phyloP scores from a whole-genome alignment of 2,888 invertebrate species.

The Eustalomyia histrio region DNA sequence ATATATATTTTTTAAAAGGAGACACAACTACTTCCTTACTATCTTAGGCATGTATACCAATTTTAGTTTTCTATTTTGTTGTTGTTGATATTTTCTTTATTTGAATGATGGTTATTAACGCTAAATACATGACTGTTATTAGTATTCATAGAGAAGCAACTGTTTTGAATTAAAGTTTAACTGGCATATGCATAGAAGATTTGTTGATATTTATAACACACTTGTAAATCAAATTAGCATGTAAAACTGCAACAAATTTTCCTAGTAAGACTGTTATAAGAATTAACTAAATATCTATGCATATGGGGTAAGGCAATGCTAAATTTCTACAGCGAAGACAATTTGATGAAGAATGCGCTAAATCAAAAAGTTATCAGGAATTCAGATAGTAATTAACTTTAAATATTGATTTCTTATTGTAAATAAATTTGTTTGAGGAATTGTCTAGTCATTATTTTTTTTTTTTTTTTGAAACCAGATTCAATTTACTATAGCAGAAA shows the following conservation, averaged over 20 bases:
- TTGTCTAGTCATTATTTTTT: too few relatives aligned
- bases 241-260: too few relatives aligned
- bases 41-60: neutral
- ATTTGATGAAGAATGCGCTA: slow-evolving; percentile 21
- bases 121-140: slow-evolving; percentile 64
- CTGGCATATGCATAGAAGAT: too few relatives aligned
- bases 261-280: too few relatives aligned
- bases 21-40: neutral
- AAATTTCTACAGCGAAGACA: slow-evolving; percentile 21
- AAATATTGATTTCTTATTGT: slow-evolving; percentile 21
- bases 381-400: neutral
- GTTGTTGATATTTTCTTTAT: neutral
- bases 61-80: neutral
- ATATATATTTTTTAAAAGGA: neutral
- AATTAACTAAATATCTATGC: too few relatives aligned
- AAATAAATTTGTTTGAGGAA: too few relatives aligned
- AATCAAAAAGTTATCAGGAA: slow-evolving; percentile 43
- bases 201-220: too few relatives aligned
- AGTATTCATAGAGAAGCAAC: slow-evolving; percentile 57
- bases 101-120: slow-evolving; percentile 59
- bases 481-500: too few relatives aligned
- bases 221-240: too few relatives aligned
- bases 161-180: slow-evolving; percentile 26
- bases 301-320: slow-evolving; percentile 49
- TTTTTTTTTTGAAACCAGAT: too few relatives aligned